Conservation (phyloP, 64 coral and sea anemone species). For the Catalaphyllia jardinei region DNA sequence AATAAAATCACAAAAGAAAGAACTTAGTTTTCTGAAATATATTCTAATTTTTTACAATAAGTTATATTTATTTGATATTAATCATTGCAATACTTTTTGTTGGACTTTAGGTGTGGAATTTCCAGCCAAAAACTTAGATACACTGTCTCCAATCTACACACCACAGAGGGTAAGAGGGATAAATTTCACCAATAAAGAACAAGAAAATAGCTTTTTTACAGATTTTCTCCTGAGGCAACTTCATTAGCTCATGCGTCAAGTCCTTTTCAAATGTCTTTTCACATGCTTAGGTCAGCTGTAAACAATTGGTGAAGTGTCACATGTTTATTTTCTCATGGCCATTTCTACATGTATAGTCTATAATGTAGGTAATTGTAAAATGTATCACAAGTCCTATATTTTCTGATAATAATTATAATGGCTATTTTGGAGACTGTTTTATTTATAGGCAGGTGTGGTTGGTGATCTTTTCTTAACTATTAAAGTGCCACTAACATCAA, state of each 20-base stretch:
- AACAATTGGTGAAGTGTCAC: no score
- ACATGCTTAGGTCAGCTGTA: no score
- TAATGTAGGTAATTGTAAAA: background rate
- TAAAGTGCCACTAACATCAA: no score
- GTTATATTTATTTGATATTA: no score
- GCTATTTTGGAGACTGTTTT: background rate
- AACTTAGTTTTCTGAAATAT: no score
- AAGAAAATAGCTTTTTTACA: background rate
- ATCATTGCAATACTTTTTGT: background rate
- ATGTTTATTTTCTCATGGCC: no score
- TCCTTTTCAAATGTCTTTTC: no score
- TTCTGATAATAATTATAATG: background rate
- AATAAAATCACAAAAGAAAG: no score
- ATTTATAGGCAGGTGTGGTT: background rate
- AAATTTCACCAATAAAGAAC: background rate
- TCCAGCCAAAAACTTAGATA: slow-evolving; percentile 91
- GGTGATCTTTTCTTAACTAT: no score
- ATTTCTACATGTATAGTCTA: no score
- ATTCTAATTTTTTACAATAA: no score
- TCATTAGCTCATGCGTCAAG: background rate
- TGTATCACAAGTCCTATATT: background rate
- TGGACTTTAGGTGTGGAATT: slow-evolving; percentile 83
- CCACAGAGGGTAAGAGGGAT: slow-evolving; percentile 79
- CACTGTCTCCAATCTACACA: slow-evolving; percentile 89
- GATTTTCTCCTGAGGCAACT: background rate